Base-by-base conservation (phyloP, 53 echinoderm and acorn worm genomes). In the Luidia sarsii region DNA sequence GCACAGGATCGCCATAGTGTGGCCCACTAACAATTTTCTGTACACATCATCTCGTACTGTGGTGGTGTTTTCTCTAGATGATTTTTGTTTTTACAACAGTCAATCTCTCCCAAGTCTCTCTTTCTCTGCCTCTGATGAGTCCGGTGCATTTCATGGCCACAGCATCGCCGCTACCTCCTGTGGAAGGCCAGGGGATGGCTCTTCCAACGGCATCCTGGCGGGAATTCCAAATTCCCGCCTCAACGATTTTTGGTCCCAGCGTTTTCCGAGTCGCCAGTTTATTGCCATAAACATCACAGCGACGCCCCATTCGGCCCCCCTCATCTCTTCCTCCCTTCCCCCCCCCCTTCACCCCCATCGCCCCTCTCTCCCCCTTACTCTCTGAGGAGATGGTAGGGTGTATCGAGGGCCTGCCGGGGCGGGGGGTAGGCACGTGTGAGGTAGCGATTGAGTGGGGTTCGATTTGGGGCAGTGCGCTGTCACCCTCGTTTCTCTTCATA, bases 231-330 rank as follows among this genome's bases (percentile, higher is more conserved):
- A 38, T 55, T 77, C n/a, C n/a, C 48, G 60, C 77, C 27, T 77
- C 77, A 77, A 77, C n/a, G n/a, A n/a, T n/a, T n/a, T n/a, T 77
- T 77, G 77, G 77, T 77, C 77, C 77, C 61, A 77, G 61, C 77
- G n/a, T n/a, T n/a, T n/a, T n/a, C n/a, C n/a, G 61, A 20, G 61
- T 48, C n/a, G 61, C 77, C 77, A 77, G 77, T 77, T 67, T 77
- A 77, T 77, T 77, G 77, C 77, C 77, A 77, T 77, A 77, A 77
- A 77, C 77, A 31, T 77, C 77, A 61, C 27, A 77, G 59, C 59
- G 61, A 77, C 77, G 30, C 61, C 77, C 45, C 27, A 38, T 21
- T 14, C 74, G 56, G 71, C 71, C 53, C n/a, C n/a, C n/a, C n/a
- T n/a, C n/a, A n/a, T n/a, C n/a, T n/a, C n/a, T n/a, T n/a, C n/a